These are phyloP conservation scores for Saccopteryx bilineata DNA, from an alignment of 2,113 vertebrate species.

Conservation along the genomic window DNA sequence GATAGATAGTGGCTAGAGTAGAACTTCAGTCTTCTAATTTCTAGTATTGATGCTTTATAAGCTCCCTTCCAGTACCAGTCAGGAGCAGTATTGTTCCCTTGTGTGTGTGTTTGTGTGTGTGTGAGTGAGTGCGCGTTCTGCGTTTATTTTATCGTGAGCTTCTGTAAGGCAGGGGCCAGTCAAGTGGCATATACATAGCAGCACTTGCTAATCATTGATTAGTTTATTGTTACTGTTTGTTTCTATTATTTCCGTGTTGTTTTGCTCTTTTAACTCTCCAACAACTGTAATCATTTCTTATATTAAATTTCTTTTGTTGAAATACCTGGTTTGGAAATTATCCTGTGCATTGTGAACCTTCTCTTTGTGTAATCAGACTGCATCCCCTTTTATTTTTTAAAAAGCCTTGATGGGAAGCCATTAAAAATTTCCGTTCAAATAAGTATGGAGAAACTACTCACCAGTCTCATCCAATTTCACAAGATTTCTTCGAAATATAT, in stretches of 20 bases:
- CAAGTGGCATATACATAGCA: neutral
- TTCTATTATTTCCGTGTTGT: neutral
- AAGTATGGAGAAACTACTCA: neutral
- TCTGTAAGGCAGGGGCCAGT: neutral
- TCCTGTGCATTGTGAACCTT: neutral
- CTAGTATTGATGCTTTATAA: neutral
- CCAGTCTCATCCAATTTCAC: conserved; percentile 1
- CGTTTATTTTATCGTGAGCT: neutral
- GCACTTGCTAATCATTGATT: neutral
- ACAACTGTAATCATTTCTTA: neutral
- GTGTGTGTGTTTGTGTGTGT: neutral
- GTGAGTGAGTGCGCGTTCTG: neutral
- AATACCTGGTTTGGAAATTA: neutral
- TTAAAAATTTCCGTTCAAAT: neutral
- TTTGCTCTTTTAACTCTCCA: neutral
- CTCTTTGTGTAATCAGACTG: neutral
- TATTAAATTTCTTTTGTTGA: neutral
- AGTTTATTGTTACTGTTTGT: neutral
- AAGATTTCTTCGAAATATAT: neutral
- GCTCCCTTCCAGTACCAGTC: neutral
- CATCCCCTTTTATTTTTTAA: neutral
- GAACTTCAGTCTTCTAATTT: neutral
- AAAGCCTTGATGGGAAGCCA: neutral
- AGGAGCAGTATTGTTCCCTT: neutral
- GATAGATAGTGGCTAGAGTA: neutral